phyloP scores from a whole-genome alignment of 2,797 vertebrate species.

The Hozukius guyotensis region DNA sequence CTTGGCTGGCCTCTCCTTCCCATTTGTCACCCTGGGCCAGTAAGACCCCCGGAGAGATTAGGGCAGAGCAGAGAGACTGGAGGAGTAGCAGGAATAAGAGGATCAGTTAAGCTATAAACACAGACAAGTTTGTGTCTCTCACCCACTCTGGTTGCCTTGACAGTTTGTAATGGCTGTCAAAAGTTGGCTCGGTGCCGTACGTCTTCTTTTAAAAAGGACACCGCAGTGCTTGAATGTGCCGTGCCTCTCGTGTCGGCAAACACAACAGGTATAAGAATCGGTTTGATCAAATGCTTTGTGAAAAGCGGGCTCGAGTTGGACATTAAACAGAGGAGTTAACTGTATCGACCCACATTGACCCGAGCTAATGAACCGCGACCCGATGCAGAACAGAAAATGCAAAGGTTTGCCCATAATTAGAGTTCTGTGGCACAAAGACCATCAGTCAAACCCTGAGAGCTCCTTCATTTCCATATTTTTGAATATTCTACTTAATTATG shows the following conservation, averaged over 20 bases:
- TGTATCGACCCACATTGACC: constrained; percentile 66
- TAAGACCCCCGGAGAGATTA: constrained; percentile 83
- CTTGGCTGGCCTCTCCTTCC: constrained; percentile 79
- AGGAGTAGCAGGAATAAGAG: constrained; percentile 82
- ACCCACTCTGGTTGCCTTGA: constrained; percentile 69
- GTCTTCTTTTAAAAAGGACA: constrained; percentile 58
- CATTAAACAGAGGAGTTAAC: constrained; percentile 59
- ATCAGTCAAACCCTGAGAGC: constrained; percentile 94
- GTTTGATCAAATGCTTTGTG: constrained; percentile 12
- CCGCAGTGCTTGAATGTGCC: constrained; percentile 6
- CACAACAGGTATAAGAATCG: constrained; percentile 30
- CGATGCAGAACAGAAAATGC: constrained; percentile 79
- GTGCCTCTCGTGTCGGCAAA: constrained; percentile 8
- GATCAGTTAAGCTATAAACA: constrained; percentile 84
- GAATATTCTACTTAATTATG: constrained; percentile 99
- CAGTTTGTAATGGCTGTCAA: constrained; percentile 79
- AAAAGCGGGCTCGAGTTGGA: constrained; percentile 5
- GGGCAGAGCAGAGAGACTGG: constrained; percentile 77
- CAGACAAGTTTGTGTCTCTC: constrained; percentile 80
- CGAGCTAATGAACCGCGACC: constrained; percentile 63
- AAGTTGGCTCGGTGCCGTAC: constrained; percentile 67
- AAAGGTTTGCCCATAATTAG: constrained; percentile 90
- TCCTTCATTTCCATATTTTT: constrained; percentile 99
- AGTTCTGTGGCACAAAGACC: constrained; percentile 93
- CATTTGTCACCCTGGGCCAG: constrained; percentile 83